These are phyloP conservation scores for Chloropsis cyanopogon DNA, from an alignment of 2,113 vertebrate genomes.

Conservation along the genomic window DNA sequence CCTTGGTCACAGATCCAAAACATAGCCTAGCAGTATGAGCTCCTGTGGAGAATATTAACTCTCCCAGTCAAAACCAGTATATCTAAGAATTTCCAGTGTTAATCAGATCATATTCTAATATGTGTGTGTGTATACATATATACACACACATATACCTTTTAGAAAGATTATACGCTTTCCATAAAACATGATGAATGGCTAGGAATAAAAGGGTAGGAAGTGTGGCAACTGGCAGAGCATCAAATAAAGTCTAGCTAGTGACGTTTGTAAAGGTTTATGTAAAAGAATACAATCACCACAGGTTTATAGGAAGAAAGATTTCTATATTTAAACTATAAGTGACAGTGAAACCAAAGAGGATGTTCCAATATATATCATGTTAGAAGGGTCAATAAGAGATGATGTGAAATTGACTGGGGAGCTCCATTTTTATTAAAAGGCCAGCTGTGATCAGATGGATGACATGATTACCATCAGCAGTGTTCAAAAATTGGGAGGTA, in stretches of 20 bases:
- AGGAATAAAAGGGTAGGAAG: background rate
- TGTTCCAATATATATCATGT: background rate
- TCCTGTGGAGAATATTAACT: background rate
- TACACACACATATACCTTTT: background rate
- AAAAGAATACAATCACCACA: too few species aligned
- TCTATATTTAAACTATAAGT: background rate
- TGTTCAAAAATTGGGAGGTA: background rate
- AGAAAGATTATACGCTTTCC: background rate
- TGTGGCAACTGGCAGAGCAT: accelerated
- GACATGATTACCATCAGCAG: background rate
- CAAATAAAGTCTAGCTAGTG: background rate
- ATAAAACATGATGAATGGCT: background rate
- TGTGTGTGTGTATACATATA: accelerated
- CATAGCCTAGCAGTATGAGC: background rate
- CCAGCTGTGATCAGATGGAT: background rate
- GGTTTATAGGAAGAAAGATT: background rate
- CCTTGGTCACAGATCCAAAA: background rate
- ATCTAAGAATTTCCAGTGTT: background rate
- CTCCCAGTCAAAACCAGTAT: background rate
- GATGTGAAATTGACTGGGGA: background rate
- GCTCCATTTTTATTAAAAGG: background rate
- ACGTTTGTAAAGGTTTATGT: background rate
- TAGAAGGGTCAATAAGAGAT: background rate
- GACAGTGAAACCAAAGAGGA: background rate
- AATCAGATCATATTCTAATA: background rate